A percentile compares a stretch with the other conserved stretches of the same genome.
Evolutionary conservation across 2,888 invertebrate genomes (phyloP).

Genomic region (Xylota sylvarum): DNA sequence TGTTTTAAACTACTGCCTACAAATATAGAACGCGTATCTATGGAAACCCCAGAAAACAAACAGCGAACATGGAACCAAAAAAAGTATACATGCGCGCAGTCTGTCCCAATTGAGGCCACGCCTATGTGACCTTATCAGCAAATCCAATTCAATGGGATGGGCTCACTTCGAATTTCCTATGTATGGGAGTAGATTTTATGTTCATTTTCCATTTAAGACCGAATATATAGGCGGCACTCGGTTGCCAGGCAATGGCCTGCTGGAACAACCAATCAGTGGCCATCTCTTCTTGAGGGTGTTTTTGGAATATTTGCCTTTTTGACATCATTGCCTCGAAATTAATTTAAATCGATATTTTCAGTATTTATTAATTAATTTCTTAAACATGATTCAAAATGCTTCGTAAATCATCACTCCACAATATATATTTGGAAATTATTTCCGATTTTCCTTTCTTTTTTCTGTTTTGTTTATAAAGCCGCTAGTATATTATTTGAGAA

Average conservation of each 20-base stretch:
- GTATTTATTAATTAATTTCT: constrained; percentile 70
- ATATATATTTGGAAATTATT: constrained; percentile 33
- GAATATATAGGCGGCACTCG: constrained; percentile 54
- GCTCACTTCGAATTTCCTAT: constrained; percentile 7
- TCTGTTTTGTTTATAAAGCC: constrained; percentile 12
- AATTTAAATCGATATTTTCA: constrained; percentile 70
- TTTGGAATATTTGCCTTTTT: constrained; percentile 60
- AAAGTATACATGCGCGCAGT: constrained; percentile 47
- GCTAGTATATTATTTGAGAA: constrained; percentile 26
- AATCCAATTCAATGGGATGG: constrained; percentile 54
- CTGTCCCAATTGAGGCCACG: constrained; percentile 11
- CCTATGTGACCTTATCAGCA: constrained; percentile 33
- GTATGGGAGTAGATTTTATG: constrained; percentile 36
- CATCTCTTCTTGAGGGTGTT: constrained; percentile 40
- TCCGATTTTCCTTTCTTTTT: neutral
- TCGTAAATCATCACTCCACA: constrained; percentile 53
- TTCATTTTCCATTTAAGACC: constrained; percentile 20
- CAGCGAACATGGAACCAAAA: constrained; percentile 45
- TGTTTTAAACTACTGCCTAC: constrained; percentile 56
- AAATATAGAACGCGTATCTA: constrained; percentile 57
- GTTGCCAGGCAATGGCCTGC: constrained; percentile 36
- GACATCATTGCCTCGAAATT: constrained; percentile 65
- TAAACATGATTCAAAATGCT: constrained; percentile 64
- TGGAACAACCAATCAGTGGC: constrained; percentile 50
- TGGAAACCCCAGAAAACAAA: constrained; percentile 61